Evolutionary conservation across 1,140 invertebrate species (phyloP), one percentile per base, ranked within the genome.

Genomic region (Alviniconcha marisindica): DNA sequence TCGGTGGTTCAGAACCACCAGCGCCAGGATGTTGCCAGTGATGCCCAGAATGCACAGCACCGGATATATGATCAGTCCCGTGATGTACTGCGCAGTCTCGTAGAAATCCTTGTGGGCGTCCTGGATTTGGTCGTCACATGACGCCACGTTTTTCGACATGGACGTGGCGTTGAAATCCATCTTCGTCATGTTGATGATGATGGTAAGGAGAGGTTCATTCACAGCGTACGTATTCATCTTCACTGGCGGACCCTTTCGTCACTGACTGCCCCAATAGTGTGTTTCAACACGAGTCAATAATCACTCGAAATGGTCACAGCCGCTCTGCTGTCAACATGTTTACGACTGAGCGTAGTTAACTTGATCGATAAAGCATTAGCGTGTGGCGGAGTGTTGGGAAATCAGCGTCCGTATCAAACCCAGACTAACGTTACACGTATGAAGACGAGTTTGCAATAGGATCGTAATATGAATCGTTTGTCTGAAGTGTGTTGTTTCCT

Each of bases 1-100:
- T 84, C 95, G 93, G 86, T 96, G 94, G 83, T 95, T 96, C 82
- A 97, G 94, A 76, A 97, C 96, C 85, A 96, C 94, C 84, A 97
- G 95, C 38, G 96, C 96, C 42, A 96, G 93, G 36, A 95, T 93
- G 91, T 96, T 97, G 54, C 96, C 96, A 77, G 96, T 93, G 56
- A 96, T 94, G 82, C 96, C 96, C 63, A 96, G 93, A 83, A 95
- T 93, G 86, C 96, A 94, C 81, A 96, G 93, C 51, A 96, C 94
- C n/a, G 96, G 96, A 82, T 96, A 95, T 56, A 96, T 93, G 51
- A 96, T 89, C 1, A 93, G 85, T 48, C 92, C 93, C 0, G 92
- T 93, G 24, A 93, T 84, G 71, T 90, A 89, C 78, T 91, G 91
- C 3, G 92, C 91, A 4, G 84, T 87, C 21, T 88, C 77, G 83